These are phyloP conservation scores for Theretra japonica DNA, from an alignment of 2,888 invertebrate genomes.

Conservation along the genomic window DNA sequence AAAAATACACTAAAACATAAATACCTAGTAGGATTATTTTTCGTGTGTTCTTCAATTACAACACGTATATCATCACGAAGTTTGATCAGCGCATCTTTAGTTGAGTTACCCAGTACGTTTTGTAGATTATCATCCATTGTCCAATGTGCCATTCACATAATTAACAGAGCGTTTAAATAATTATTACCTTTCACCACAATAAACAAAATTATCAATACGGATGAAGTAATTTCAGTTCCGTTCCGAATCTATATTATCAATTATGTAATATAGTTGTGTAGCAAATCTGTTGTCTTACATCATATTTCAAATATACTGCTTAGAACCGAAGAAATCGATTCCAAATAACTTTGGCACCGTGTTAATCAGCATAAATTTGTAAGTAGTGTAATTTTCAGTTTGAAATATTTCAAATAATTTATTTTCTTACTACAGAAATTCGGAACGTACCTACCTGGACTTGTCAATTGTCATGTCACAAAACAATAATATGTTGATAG, in stretches of 20 bases:
- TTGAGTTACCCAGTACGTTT: constrained; percentile 85
- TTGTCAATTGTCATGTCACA: too few species aligned
- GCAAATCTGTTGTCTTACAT: background rate
- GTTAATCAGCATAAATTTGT: too few species aligned
- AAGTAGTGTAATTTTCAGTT: too few species aligned
- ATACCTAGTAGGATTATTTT: constrained; percentile 79
- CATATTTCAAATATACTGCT: background rate
- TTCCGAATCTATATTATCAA: constrained; percentile 18
- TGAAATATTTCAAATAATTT: too few species aligned
- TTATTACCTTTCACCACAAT: constrained; percentile 22
- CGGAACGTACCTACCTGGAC: background rate
- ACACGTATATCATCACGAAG: constrained; percentile 88
- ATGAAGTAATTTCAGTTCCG: background rate
- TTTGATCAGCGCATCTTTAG: constrained; percentile 87
- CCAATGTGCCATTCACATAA: constrained; percentile 46
- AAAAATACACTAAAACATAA: constrained; percentile 24
- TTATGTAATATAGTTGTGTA: constrained; percentile 10
- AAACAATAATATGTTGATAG: background rate
- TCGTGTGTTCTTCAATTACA: constrained; percentile 86
- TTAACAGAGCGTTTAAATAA: constrained; percentile 35
- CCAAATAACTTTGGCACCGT: too few species aligned
- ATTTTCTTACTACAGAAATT: background rate
- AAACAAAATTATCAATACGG: background rate
- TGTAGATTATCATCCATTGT: constrained; percentile 69
- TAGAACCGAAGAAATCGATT: background rate